Evolutionary conservation across 2,113 vertebrate species (phyloP).

Genomic region (Tachysurus vachellii): DNA sequence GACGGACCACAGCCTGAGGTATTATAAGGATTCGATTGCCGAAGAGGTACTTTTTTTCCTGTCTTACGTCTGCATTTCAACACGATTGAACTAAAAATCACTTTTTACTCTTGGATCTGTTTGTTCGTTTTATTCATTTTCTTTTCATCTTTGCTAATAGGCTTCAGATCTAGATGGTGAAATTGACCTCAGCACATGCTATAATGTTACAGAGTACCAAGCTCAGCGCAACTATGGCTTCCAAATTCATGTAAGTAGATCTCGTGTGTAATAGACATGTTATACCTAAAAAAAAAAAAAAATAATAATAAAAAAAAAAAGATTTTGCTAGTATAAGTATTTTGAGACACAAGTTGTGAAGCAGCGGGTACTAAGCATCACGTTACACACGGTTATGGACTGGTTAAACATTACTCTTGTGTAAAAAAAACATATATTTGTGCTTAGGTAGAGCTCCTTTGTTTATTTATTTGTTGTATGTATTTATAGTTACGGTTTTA

Average conservation of each 20-base stretch:
- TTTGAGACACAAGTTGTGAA: neutral
- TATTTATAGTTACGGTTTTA: neutral
- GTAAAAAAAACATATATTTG: no score
- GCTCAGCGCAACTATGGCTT: slow-evolving; percentile 82
- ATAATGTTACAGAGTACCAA: slow-evolving; percentile 78
- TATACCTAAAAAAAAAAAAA: no score
- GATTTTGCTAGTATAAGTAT: neutral
- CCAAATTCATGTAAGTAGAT: slow-evolving; percentile 75
- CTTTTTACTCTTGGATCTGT: neutral
- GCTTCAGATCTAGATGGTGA: slow-evolving; percentile 79
- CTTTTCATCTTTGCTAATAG: slow-evolving; percentile 50
- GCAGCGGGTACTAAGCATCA: neutral
- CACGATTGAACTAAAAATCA: neutral
- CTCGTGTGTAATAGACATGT: neutral
- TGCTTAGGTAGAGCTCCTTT: neutral
- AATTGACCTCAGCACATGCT: slow-evolving; percentile 77
- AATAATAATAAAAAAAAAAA: no score
- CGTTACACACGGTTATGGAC: neutral
- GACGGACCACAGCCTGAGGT: slow-evolving; percentile 78
- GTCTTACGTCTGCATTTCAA: neutral
- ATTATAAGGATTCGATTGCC: slow-evolving; percentile 81
- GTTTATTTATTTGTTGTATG: neutral
- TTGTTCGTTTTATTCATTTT: neutral
- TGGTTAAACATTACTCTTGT: neutral
- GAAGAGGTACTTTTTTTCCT: slow-evolving; percentile 69